Conservation (phyloP, 2,888 invertebrate species). For the Petrolisthes manimaculis region DNA sequence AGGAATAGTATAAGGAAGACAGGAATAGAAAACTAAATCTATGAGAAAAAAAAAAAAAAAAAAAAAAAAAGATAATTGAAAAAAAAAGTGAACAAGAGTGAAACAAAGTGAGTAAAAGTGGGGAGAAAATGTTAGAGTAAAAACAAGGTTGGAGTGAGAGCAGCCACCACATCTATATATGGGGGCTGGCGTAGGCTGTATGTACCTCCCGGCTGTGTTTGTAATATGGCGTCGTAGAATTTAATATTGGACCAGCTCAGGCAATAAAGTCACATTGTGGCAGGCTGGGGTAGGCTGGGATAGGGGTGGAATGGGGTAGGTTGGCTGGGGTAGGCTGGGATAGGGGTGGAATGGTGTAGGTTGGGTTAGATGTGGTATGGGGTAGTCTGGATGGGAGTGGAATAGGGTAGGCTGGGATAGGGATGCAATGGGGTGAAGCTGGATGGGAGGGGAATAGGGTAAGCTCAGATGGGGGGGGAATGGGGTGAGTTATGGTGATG, state of each 20-base stretch:
- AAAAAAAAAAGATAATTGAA: too few species aligned
- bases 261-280: slow-evolving; percentile 23
- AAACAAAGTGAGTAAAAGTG: too few species aligned
- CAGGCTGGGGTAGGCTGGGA: not conserved
- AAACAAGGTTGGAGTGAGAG: too few species aligned
- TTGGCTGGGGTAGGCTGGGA: slow-evolving; percentile 2
- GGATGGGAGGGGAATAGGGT: not conserved
- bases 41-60: too few species aligned
- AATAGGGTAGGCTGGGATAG: not conserved
- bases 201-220: not conserved
- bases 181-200: not conserved
- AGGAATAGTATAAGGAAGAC: too few species aligned
- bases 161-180: too few species aligned
- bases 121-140: too few species aligned
- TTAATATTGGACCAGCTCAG: slow-evolving; percentile 24
- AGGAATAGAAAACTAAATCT: too few species aligned
- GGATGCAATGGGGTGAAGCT: not conserved
- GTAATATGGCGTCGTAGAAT: slow-evolving; percentile 32
- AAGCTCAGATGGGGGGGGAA: not conserved
- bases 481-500: not conserved
- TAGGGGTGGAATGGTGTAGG: not conserved
- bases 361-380: too few species aligned
- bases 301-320: not conserved
- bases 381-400: not conserved
- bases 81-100: too few species aligned